Base-by-base conservation (phyloP, 2,888 invertebrate genomes). In the Amiota communis region DNA sequence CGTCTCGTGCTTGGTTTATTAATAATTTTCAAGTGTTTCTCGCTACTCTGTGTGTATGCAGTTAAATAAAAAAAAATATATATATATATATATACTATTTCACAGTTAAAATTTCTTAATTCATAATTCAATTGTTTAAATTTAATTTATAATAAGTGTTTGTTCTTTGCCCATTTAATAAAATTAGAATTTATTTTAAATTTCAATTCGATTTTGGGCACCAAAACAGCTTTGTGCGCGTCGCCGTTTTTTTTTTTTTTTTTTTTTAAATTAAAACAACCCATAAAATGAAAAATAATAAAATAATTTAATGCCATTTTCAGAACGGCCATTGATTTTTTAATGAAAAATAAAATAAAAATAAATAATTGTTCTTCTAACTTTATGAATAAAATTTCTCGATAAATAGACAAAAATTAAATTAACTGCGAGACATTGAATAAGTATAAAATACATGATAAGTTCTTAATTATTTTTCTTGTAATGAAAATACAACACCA, bases 241-340 rank as follows among this genome's bases (percentile, higher is more conserved):
- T 46, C 65, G 63, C n/a, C n/a, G n/a, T n/a, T n/a, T n/a, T n/a
- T n/a, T n/a, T n/a, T n/a, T n/a, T n/a, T n/a, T n/a, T n/a, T n/a
- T 23, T 36, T 15, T n/a, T 53, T n/a, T 8, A 53, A 53, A 53
- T 78, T 67, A 46, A 12, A 46, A n/a, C 23, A 65, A 65, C 15
- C 8, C 15, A n/a, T 15, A 46, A 65, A 13, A 65, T 46, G 12
- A 65, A 6, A 65, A 65, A 46, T 36, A 20, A 12, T 11, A 65
- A 12, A 65, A 77, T 71, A 77, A 36, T 36, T 6, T 86, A n/a
- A n/a, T n/a, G 92, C 93, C 93, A 92, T 91, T 92, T 92, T 93
- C 93, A 91, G 20, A 93, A 93, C 93, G 93, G 86, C 86, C 85
- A 85, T 80, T 83, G 85, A 87, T 84, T 78, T 72, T 77, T 80